These are phyloP conservation scores for Hylia prasina DNA, from an alignment of 2,113 vertebrate genomes.

Conservation along the genomic window DNA sequence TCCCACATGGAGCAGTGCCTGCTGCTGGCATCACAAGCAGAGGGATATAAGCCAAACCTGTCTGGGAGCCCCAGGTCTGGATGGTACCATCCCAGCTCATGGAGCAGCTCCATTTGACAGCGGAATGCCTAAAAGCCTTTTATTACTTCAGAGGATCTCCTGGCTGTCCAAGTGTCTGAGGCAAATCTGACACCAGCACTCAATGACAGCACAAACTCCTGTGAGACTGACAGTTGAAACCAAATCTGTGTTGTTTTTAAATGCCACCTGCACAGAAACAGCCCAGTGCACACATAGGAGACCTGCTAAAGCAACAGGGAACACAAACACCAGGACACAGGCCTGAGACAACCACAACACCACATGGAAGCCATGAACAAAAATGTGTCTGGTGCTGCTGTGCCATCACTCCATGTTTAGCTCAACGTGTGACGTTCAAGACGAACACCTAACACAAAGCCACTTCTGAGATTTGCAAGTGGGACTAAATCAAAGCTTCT, in stretches of 20 bases:
- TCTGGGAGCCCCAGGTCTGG: neutral
- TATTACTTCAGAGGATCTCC: neutral
- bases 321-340: neutral
- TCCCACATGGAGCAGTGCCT: accelerated
- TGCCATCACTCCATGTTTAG: neutral
- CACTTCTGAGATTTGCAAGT: neutral
- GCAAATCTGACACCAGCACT: neutral
- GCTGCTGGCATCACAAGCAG: neutral
- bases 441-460: slow-evolving; percentile 5
- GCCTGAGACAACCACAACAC: neutral
- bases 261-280: neutral
- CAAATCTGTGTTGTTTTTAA: neutral
- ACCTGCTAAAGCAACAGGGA: neutral
- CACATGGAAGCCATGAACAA: slow-evolving; percentile 45
- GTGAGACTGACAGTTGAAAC: neutral
- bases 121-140: neutral
- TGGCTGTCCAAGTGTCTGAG: neutral
- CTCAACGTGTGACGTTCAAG: neutral
- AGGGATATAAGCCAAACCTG: neutral
- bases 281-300: neutral
- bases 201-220: neutral
- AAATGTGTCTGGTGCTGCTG: slow-evolving; percentile 9
- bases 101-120: neutral
- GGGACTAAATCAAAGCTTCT: neutral
- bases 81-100: neutral